Evolutionary conservation across 2,797 vertebrate species (phyloP).

Genomic region (Dipus sagitta): DNA sequence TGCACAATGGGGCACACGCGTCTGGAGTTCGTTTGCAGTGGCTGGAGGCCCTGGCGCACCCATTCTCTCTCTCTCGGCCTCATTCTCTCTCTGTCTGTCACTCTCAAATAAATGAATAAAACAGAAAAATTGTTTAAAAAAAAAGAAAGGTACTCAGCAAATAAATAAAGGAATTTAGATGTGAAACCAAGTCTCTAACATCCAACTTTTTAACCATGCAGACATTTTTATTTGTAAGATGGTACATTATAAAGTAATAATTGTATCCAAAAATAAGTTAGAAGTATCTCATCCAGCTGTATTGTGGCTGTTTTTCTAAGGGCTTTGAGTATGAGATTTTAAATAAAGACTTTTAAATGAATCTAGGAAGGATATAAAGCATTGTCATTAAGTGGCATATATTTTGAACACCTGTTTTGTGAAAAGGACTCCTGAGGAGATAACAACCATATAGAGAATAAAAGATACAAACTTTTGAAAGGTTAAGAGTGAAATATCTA

Average conservation of each 20-base stretch:
- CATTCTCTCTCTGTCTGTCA: too few species aligned
- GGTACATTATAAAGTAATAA: background rate
- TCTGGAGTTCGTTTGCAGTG: too few species aligned
- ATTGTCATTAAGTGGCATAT: background rate
- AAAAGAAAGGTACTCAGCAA: constrained; percentile 13
- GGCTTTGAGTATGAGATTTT: background rate
- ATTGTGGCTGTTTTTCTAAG: background rate
- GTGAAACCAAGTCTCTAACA: constrained; percentile 28
- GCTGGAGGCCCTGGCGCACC: too few species aligned
- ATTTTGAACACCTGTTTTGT: background rate
- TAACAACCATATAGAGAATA: background rate
- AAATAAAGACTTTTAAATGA: constrained; percentile 47
- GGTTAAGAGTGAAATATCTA: background rate
- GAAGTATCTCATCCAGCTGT: constrained; percentile 28
- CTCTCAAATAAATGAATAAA: too few species aligned
- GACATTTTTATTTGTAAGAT: constrained; percentile 19
- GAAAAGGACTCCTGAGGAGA: background rate
- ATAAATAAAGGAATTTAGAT: constrained; percentile 35
- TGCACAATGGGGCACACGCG: too few species aligned
- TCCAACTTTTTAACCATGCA: background rate
- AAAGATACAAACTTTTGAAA: constrained; percentile 21
- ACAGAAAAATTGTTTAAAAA: too few species aligned
- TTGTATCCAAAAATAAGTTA: constrained; percentile 45
- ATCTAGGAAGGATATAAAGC: background rate
- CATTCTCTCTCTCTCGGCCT: too few species aligned